Conservation (phyloP, 1,140 invertebrate species). For the Mylabris phalerata region DNA sequence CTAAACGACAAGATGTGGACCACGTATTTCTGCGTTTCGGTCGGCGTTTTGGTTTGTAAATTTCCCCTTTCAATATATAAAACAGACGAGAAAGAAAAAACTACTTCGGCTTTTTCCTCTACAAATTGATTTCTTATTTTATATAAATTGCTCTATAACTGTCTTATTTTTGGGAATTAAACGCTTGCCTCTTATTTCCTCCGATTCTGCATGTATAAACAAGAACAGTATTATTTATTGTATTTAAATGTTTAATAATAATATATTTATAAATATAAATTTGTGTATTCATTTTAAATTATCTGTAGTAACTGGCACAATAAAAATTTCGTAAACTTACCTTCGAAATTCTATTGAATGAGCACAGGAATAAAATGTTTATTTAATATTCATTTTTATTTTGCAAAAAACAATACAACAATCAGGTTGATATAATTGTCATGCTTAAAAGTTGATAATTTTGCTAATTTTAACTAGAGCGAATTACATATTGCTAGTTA, state of each 20-base stretch:
- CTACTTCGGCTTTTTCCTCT: neutral
- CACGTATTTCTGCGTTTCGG: slow-evolving; percentile 77
- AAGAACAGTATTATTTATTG: slow-evolving; percentile 9
- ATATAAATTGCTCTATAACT: no score
- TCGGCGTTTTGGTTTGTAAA: slow-evolving; percentile 49
- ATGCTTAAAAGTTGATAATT: slow-evolving; percentile 1
- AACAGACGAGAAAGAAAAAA: no score
- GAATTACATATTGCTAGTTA: no score
- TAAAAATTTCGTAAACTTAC: no score
- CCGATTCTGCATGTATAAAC: neutral
- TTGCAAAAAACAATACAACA: slow-evolving; percentile 5
- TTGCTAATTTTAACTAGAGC: no score
- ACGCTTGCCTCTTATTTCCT: slow-evolving; percentile 10
- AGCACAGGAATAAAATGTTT: no score
- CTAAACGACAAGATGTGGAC: slow-evolving; percentile 70
- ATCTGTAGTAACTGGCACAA: no score
- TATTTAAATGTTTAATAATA: slow-evolving; percentile 13
- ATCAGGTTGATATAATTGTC: slow-evolving; percentile 9
- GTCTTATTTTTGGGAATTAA: neutral
- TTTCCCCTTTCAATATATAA: no score
- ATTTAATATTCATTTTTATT: no score
- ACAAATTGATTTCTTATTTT: slow-evolving; percentile 1
- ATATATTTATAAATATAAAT: slow-evolving; percentile 13
- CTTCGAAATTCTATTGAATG: no score
- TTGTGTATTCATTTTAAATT: slow-evolving; percentile 1